These are phyloP conservation scores for Acromyrmex charruanus DNA, from an alignment of 1,140 invertebrate genomes.

Conservation along the genomic window DNA sequence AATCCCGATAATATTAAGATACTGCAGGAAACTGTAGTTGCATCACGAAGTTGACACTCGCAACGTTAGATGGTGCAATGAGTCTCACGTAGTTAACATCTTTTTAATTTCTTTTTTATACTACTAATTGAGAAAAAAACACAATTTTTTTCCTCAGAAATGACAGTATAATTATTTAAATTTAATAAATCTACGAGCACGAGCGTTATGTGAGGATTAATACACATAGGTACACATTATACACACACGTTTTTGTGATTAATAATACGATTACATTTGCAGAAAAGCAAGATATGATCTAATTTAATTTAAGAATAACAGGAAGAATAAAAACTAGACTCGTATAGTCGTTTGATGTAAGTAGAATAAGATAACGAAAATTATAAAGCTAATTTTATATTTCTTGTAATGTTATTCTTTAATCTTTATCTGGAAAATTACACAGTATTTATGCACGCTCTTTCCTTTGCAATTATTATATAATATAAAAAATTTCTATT, in stretches of 20 bases:
- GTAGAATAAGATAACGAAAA: not conserved
- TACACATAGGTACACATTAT: not conserved
- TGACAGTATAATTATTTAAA: not conserved
- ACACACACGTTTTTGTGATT: not conserved
- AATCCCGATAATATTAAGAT: not conserved
- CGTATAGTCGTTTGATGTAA: not conserved
- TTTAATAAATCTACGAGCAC: not conserved
- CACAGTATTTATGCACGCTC: not conserved
- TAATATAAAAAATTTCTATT: not conserved
- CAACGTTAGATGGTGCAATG: slow-evolving; percentile 37
- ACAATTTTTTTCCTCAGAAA: not conserved
- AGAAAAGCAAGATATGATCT: slow-evolving; percentile 13
- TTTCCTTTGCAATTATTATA: not conserved
- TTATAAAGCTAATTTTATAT: not conserved
- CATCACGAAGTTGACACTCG: not conserved
- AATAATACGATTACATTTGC: not conserved
- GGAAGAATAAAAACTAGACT: not conserved
- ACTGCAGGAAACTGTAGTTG: slow-evolving; percentile 25
- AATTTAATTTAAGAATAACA: not conserved
- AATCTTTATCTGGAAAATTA: not conserved
- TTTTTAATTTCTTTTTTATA: not conserved
- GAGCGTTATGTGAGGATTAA: not conserved
- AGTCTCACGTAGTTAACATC: not conserved
- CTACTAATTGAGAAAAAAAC: not conserved
- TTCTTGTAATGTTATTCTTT: not conserved